A percentile compares a stretch with the other conserved stretches of the same genome.
Evolutionary conservation across 2,113 vertebrate species (phyloP).

Genomic region (Amazona vittata): DNA sequence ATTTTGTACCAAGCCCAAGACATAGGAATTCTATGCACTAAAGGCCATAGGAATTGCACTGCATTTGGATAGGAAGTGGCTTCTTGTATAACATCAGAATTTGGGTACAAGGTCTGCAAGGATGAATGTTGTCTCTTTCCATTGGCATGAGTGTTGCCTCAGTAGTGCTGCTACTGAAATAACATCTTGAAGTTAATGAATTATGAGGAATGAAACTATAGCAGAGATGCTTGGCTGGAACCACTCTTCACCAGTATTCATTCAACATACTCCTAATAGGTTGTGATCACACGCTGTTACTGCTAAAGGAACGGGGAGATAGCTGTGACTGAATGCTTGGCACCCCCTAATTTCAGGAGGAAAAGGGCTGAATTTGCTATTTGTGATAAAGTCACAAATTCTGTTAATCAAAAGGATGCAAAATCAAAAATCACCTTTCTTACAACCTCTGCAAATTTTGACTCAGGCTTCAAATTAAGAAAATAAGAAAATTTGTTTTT

Average conservation of each 20-base stretch:
- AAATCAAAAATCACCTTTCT: neutral
- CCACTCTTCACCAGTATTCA: neutral
- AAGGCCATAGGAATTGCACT: neutral
- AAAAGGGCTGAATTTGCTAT: neutral
- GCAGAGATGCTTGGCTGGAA: neutral
- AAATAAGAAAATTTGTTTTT: neutral
- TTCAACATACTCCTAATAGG: neutral
- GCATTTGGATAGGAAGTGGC: neutral
- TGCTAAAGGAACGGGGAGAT: neutral
- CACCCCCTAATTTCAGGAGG: neutral
- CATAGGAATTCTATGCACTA: neutral
- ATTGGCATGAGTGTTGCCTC: neutral
- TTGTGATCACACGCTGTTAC: neutral
- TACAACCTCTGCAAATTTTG: neutral
- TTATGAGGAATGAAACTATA: neutral
- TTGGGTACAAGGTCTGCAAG: neutral
- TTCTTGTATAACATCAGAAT: neutral
- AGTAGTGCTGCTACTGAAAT: neutral
- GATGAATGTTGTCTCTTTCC: neutral
- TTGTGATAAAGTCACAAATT: neutral
- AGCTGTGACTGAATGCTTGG: neutral
- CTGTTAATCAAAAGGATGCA: neutral
- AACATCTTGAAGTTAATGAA: neutral
- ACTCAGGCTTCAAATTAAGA: neutral
- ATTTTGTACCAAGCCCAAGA: neutral